Evolutionary conservation across 2,888 invertebrate genomes (phyloP).

Genomic region (Latheticus oryzae): DNA sequence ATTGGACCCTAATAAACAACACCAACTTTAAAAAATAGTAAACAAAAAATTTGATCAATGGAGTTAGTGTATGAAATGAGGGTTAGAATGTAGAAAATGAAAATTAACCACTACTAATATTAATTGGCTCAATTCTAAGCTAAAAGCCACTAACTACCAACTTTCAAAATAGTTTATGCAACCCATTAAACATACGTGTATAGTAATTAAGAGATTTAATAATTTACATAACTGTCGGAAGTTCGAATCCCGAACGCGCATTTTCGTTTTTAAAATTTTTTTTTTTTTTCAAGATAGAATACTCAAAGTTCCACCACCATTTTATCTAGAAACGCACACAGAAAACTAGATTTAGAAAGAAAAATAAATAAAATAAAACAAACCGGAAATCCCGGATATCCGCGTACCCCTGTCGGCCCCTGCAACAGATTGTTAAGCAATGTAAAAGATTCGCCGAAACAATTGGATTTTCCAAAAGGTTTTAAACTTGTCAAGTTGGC

Average conservation of each 20-base stretch:
- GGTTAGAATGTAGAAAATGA: slow-evolving; percentile 37
- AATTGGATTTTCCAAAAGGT: too few species aligned
- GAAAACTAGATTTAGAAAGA: slow-evolving; percentile 13
- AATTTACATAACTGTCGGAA: neutral
- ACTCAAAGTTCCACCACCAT: too few species aligned
- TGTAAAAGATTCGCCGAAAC: too few species aligned
- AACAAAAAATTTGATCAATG: neutral
- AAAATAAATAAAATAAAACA: slow-evolving; percentile 50
- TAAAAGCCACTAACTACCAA: slow-evolving; percentile 19
- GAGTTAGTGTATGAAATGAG: slow-evolving; percentile 29
- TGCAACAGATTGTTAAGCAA: slow-evolving; percentile 64
- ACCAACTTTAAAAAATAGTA: slow-evolving; percentile 37
- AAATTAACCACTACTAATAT: slow-evolving; percentile 43
- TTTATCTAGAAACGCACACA: too few species aligned
- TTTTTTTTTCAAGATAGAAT: neutral
- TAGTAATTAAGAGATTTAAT: neutral
- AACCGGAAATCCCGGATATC: slow-evolving; percentile 72
- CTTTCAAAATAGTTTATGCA: too few species aligned
- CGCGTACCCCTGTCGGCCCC: slow-evolving; percentile 69
- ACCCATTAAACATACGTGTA: slow-evolving; percentile 1
- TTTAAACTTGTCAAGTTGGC: too few species aligned
- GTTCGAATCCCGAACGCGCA: neutral
- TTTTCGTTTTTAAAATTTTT: neutral
- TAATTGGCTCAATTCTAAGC: slow-evolving; percentile 46
- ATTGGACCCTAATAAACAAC: slow-evolving; percentile 86